Conservation (phyloP, 2,797 vertebrate genomes). For the Ambastaia sidthimunki region DNA sequence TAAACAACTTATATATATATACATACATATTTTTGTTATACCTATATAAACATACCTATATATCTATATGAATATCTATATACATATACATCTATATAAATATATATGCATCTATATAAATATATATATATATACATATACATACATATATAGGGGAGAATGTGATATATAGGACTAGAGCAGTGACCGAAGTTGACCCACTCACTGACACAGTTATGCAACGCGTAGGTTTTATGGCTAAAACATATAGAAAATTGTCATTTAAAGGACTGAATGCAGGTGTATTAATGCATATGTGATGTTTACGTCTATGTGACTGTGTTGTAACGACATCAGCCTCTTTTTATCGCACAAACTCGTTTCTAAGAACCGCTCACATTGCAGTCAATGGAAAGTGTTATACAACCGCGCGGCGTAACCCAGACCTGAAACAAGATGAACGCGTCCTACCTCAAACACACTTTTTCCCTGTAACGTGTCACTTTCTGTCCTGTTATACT, state of each 20-base stretch:
- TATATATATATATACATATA: too few species aligned
- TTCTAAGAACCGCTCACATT: neutral
- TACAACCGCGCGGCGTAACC: slow-evolving; percentile 16
- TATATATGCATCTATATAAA: too few species aligned
- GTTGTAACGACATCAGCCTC: neutral
- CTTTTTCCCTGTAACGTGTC: neutral
- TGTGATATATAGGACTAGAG: slow-evolving; percentile 7
- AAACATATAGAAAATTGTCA: neutral
- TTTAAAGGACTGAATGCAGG: too few species aligned
- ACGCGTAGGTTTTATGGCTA: slow-evolving; percentile 46
- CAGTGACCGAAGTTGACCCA: slow-evolving; percentile 67
- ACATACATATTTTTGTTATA: too few species aligned
- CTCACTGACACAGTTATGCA: slow-evolving; percentile 76
- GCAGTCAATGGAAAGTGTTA: slow-evolving; percentile 49
- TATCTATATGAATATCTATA: too few species aligned
- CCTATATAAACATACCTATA: too few species aligned
- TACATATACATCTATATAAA: too few species aligned
- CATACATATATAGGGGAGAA: neutral
- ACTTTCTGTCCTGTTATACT: neutral
- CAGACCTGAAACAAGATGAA: neutral
- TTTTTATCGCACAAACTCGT: neutral
- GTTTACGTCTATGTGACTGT: neutral
- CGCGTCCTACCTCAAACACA: slow-evolving; percentile 4
- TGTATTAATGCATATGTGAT: neutral
- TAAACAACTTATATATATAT: too few species aligned